Conservation (phyloP, 2,113 vertebrate species). For the Microtus oregoni region DNA sequence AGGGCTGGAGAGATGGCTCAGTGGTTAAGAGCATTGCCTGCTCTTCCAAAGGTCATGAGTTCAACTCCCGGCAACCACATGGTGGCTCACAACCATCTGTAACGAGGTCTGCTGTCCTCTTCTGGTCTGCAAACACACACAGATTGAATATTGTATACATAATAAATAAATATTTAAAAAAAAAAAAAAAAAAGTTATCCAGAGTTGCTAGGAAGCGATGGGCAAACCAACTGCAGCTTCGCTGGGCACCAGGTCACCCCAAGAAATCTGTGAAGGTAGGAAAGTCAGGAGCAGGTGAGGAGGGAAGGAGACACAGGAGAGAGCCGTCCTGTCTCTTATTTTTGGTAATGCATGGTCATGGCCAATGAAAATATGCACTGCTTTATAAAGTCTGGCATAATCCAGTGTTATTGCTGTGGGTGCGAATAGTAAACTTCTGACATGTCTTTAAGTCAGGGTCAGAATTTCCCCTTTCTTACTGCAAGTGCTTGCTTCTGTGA, state of each 20-base stretch:
- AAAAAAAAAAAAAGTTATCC: background rate
- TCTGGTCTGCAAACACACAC: no score
- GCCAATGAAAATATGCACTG: background rate
- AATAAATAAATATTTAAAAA: no score
- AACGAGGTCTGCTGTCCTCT: no score
- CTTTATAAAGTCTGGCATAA: background rate
- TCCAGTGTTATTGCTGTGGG: fast-evolving
- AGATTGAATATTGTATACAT: no score
- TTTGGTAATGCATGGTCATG: background rate
- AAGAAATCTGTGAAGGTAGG: background rate
- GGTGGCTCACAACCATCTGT: no score
- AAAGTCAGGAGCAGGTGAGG: background rate
- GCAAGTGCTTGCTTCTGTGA: background rate
- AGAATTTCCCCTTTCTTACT: slow-evolving; percentile 1
- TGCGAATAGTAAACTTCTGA: background rate
- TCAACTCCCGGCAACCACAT: no score
- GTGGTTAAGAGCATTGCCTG: no score
- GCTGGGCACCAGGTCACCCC: background rate
- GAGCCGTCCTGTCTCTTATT: background rate
- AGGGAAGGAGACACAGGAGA: background rate
- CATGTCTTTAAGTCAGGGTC: background rate
- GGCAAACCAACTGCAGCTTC: background rate
- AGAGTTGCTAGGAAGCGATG: background rate
- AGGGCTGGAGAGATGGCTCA: no score
- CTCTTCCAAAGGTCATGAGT: no score